These are phyloP conservation scores for Scrobipalpa costella DNA, from an alignment of 2,888 invertebrate genomes.

Conservation along the genomic window DNA sequence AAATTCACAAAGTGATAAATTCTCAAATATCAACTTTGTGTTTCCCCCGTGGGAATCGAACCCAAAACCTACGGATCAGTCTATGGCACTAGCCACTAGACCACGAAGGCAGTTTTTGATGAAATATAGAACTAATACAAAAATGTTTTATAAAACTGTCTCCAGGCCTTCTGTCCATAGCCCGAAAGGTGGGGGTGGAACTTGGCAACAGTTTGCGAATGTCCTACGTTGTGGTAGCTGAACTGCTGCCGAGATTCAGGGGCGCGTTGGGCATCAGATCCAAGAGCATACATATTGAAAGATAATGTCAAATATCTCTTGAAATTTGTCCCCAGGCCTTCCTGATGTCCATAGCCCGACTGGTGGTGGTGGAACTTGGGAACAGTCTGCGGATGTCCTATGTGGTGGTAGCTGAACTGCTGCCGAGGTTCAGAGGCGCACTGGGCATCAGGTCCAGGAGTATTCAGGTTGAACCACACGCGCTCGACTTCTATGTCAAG, in stretches of 20 bases:
- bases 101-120: too few species aligned
- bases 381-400: constrained; percentile 83
- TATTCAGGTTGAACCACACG: constrained; percentile 45
- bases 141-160: too few species aligned
- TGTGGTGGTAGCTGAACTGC: constrained; percentile 85
- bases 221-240: constrained; percentile 86
- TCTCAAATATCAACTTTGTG: too few species aligned
- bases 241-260: constrained; percentile 81
- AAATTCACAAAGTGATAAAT: too few species aligned
- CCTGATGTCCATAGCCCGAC: constrained; percentile 76
- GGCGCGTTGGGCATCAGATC: constrained; percentile 56
- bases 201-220: constrained; percentile 82
- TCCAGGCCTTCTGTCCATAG: constrained; percentile 77
- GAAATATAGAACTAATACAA: too few species aligned
- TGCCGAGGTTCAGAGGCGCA: constrained; percentile 75
- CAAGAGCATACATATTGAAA: constrained; percentile 35
- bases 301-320: neutral
- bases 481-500: constrained; percentile 53
- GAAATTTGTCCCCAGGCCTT: constrained; percentile 61
- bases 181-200: constrained; percentile 80
- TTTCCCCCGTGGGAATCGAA: too few species aligned
- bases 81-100: too few species aligned
- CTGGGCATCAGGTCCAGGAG: constrained; percentile 57
- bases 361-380: constrained; percentile 82
- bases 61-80: too few species aligned